Conservation (phyloP, 2,113 vertebrate genomes). For the Hippolais icterina region DNA sequence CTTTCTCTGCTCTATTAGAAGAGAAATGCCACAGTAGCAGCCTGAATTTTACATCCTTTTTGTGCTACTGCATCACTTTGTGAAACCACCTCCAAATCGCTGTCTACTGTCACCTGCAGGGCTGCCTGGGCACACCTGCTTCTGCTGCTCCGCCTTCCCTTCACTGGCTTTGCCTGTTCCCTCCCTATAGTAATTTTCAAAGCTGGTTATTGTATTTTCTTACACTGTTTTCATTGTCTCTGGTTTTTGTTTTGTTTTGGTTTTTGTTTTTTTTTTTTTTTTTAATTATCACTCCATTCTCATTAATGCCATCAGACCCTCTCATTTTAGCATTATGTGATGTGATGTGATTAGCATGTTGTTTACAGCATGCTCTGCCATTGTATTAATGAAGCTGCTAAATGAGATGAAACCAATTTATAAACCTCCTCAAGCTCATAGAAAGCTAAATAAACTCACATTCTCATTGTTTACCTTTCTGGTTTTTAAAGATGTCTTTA, state of each 20-base stretch:
- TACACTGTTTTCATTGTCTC: background rate
- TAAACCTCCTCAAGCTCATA: background rate
- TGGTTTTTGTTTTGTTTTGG: background rate
- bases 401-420: slow-evolving; percentile 27
- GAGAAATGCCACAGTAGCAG: background rate
- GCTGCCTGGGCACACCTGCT: background rate
- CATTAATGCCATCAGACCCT: background rate
- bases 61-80: background rate
- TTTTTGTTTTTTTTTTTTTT: background rate
- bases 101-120: background rate
- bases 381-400: slow-evolving; percentile 34
- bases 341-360: background rate
- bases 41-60: background rate
- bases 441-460: background rate
- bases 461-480: background rate
- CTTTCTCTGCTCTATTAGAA: background rate
- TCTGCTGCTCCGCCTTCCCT: background rate
- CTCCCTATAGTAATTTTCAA: background rate
- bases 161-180: rapidly evolving
- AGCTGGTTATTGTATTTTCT: background rate
- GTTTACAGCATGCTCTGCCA: background rate
- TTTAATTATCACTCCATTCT: background rate
- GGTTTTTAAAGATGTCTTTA: background rate
- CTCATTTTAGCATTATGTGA: background rate
- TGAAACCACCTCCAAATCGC: background rate